phyloP scores from a whole-genome alignment of 2,113 vertebrate genomes.

The Rattus rattus region DNA sequence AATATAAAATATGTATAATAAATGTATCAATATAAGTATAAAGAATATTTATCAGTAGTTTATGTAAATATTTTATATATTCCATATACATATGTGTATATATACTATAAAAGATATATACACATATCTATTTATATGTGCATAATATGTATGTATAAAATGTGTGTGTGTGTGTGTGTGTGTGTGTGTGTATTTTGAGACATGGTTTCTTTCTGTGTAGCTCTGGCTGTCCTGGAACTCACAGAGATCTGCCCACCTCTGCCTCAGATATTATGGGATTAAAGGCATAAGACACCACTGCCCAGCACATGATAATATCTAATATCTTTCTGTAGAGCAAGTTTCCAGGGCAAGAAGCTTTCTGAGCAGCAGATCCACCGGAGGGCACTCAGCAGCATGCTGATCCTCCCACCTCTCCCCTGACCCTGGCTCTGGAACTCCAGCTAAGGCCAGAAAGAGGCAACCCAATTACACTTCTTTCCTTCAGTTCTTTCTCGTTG shows the following conservation, averaged over 20 bases:
- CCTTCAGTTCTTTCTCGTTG: constrained; percentile 5
- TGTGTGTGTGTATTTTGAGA: neutral
- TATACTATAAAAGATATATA: neutral
- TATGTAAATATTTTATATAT: too few species aligned
- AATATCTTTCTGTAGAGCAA: constrained; percentile 26
- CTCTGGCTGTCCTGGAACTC: neutral
- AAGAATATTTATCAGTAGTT: too few species aligned
- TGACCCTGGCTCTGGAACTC: neutral
- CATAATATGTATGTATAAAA: neutral
- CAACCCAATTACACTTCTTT: neutral
- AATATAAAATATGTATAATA: neutral
- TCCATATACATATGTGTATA: neutral
- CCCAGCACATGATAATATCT: neutral
- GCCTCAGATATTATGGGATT: neutral
- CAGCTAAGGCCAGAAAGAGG: neutral
- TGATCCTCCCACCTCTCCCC: neutral
- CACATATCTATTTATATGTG: neutral
- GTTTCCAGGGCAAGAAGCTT: neutral
- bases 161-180: neutral
- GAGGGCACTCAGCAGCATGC: neutral
- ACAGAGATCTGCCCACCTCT: neutral
- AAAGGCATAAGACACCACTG: neutral
- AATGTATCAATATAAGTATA: too few species aligned
- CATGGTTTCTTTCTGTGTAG: neutral
- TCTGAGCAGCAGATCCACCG: neutral